Evolutionary conservation across 2,888 invertebrate species (phyloP), one percentile per base, ranked within the genome.

Genomic region (Drosophila mimetica): DNA sequence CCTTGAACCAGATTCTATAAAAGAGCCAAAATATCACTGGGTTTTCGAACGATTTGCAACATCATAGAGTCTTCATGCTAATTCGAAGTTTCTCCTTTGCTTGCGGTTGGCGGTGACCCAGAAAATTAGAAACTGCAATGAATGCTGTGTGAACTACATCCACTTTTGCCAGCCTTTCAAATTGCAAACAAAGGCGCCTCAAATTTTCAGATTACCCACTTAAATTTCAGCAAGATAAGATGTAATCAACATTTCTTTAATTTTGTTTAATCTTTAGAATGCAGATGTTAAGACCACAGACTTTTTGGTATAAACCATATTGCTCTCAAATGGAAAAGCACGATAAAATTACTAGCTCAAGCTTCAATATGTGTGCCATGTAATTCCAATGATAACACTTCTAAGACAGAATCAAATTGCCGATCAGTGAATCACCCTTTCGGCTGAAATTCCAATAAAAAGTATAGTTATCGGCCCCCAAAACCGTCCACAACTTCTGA

Each of bases 61-160:
- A 42, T 22, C 42, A 34, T 13, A 16, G 37, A 60, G 28, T 20
- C 9, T 9, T 30, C 37, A 46, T 46, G 46, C 30, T 46, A 61
- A 46, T 61, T 11, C 30, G 1, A 22, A 60, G 22, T 61, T 61
- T 60, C 61, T 61, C 60, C 44, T n/a, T 5, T 54, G 55, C 18
- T 51, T 20, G 36, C 30, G 18, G 9, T 13, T 51, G 51, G 37
- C 37, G 47, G 11, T 53, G 54, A 57, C 55, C 55, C 55, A 57
- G 53, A 53, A 57, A 57, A 28, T 8, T 18, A 57, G 55, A 53
- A 57, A 57, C 36, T 57, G 54, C 55, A 57, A 18, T 53, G 14
- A 53, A 28, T 28, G 48, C 32, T 47, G 14, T 53, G 28, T 53
- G 54, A 16, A 30, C 50, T 22, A 22, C 28, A 14, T 25, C 18